A percentile compares a stretch with the other conserved stretches of the same genome.
phyloP scores from a whole-genome alignment of 2,888 invertebrate genomes.

The Euproctis similis region DNA sequence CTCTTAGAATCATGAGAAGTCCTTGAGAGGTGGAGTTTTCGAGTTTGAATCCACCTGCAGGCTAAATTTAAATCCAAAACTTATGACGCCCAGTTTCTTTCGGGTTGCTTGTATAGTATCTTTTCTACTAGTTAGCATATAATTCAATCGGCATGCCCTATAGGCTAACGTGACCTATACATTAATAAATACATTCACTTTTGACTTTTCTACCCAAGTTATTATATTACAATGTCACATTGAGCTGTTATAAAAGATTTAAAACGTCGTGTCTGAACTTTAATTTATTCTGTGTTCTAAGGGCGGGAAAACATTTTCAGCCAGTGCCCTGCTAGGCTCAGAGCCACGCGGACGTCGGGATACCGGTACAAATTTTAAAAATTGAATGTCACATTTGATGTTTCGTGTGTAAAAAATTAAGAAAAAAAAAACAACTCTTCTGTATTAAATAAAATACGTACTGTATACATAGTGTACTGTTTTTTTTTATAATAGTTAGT shows the following conservation, averaged over 20 bases:
- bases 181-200: no score
- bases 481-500: slow-evolving; percentile 2
- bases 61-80: no score
- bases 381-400: slow-evolving; percentile 32
- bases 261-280: slow-evolving; percentile 26
- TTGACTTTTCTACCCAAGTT: no score
- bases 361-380: slow-evolving; percentile 29
- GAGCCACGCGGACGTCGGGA: slow-evolving; percentile 37
- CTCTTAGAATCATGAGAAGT: no score
- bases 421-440: slow-evolving; percentile 4
- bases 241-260: slow-evolving; percentile 16
- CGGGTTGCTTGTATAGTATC: no score
- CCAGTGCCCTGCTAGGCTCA: slow-evolving; percentile 48
- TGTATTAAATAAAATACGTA: slow-evolving; percentile 2
- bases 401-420: slow-evolving; percentile 11
- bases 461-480: slow-evolving; percentile 3
- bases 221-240: slow-evolving; percentile 21
- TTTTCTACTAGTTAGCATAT: no score
- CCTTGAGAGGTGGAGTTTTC: no score
- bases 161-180: no score
- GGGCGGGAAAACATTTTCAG: slow-evolving; percentile 53
- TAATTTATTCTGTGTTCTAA: slow-evolving; percentile 37
- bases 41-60: no score
- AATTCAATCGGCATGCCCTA: no score
- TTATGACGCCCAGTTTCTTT: no score